Evolutionary conservation across 1,140 invertebrate species (phyloP).

Genomic region (Drosophila ironensis): DNA sequence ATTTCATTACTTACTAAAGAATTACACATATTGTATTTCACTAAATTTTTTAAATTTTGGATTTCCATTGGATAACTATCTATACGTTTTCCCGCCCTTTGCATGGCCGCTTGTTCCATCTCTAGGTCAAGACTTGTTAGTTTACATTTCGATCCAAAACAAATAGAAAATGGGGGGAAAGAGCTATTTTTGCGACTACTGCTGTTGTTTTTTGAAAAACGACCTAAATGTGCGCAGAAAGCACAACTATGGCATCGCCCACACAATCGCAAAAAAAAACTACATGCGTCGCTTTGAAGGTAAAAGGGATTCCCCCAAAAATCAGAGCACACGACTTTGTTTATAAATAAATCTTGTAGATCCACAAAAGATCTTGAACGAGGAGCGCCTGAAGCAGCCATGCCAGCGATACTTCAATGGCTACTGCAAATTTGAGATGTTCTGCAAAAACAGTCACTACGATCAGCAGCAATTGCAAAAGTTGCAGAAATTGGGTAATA

Average conservation of each 20-base stretch:
- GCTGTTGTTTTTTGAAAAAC: constrained; percentile 73
- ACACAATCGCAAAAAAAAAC: constrained; percentile 56
- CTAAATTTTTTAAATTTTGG: no score
- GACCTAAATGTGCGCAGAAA: constrained; percentile 70
- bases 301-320: neutral
- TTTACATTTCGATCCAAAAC: constrained; percentile 1
- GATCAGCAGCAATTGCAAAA: constrained; percentile 46
- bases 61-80: no score
- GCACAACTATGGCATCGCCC: constrained; percentile 61
- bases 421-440: constrained; percentile 62
- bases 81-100: no score
- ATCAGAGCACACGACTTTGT: neutral
- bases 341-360: no score
- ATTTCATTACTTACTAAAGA: no score
- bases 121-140: constrained; percentile 9
- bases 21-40: neutral
- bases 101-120: neutral
- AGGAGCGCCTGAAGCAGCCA: constrained; percentile 49
- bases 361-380: constrained; percentile 40
- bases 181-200: constrained; percentile 78
- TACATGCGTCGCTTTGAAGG: constrained; percentile 63
- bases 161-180: constrained; percentile 72
- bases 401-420: constrained; percentile 58
- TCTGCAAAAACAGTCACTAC: constrained; percentile 66
- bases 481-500: constrained; percentile 53